Evolutionary conservation across 2,888 invertebrate genomes (phyloP), one percentile per base, ranked within the genome.

Genomic region (Toxonevra muliebris): DNA sequence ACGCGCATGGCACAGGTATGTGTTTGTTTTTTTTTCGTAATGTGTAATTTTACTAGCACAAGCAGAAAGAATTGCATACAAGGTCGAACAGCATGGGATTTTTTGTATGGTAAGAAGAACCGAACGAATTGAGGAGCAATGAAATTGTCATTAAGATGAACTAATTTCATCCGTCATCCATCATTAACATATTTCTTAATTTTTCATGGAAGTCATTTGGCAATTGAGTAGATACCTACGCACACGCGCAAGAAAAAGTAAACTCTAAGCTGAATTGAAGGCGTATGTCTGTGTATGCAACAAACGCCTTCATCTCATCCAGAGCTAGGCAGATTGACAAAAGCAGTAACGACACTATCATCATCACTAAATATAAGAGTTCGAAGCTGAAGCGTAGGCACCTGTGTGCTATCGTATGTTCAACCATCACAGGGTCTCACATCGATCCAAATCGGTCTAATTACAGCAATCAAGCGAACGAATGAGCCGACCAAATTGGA

Each of bases 361-460:
- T 30, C 30, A 30, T 30, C 30, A 30, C 30, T 7, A 30, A 30
- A 30, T 30, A 30, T 7, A 4, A 30, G 3, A 4, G 3, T 30
- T 30, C 30, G 30, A 30, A 4, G 30, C 30, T 30, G 30, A 30
- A 7, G 30, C 30, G 30, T 30, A 30, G 30, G 30, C 7, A 30
- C 30, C 30, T 30, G 30, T 7, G 2, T 7, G 30, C 30, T 2
- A 30, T 30, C 30, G 30, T 7, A 30, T 30, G 7, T 30, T 15
- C 2, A 48, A 7, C 8, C n/a, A 48, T n/a, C 15, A 15, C 50
- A 3, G 13, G 4, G 50, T 13, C 15, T 48, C 50, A 48, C 15
- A n/a, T 48, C n/a, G n/a, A 48, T 13, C 72, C 70, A 72, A 73
- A 75, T 67, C 70, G 71, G 72, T 69, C 70, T 69, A 69, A 71